Conservation (phyloP, 2,113 vertebrate genomes). For the Pseudopipra pipra region DNA sequence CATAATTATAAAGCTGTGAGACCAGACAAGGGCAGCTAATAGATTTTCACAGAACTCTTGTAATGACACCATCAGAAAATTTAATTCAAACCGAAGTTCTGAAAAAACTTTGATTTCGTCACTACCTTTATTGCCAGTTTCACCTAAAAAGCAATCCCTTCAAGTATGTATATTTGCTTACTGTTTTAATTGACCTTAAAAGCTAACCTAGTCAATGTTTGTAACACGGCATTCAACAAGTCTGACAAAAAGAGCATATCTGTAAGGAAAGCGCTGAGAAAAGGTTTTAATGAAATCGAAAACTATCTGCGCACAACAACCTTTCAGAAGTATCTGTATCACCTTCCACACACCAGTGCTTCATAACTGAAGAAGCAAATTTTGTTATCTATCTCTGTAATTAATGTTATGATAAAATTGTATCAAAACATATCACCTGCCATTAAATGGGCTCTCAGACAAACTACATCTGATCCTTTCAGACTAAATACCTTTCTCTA, state of each 20-base stretch:
- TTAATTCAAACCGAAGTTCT: neutral
- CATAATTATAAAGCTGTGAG: neutral
- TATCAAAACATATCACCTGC: neutral
- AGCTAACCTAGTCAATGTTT: neutral
- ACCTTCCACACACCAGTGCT: neutral
- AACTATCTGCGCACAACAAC: neutral
- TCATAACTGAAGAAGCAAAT: neutral
- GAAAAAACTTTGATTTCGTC: neutral
- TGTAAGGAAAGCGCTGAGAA: neutral
- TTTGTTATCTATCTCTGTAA: neutral
- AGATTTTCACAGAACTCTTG: neutral
- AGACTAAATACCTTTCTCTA: neutral
- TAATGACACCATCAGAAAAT: neutral
- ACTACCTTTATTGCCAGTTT: neutral
- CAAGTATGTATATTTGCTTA: neutral
- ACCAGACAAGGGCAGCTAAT: neutral
- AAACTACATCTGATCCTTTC: neutral
- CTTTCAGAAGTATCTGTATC: neutral
- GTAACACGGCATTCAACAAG: neutral
- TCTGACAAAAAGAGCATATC: neutral
- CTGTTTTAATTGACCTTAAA: neutral
- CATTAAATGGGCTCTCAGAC: neutral
- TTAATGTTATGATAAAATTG: neutral
- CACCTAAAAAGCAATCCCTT: neutral
- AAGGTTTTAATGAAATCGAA: neutral